These are phyloP conservation scores for Lasiurus borealis DNA, from an alignment of 2,113 vertebrate species.

Conservation along the genomic window DNA sequence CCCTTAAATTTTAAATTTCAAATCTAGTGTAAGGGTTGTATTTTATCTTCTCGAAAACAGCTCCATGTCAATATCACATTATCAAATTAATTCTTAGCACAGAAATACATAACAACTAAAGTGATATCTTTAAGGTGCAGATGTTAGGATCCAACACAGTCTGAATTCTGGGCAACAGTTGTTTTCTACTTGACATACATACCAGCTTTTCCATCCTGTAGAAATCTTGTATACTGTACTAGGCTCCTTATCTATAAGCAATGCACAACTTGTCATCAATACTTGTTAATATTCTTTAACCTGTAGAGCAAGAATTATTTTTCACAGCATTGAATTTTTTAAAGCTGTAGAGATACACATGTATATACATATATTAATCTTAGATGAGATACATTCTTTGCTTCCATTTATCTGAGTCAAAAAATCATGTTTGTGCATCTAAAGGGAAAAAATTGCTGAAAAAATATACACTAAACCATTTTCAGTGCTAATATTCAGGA, in stretches of 20 bases:
- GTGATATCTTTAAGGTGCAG: background rate
- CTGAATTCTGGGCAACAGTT: background rate
- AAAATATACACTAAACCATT: background rate
- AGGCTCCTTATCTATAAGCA: background rate
- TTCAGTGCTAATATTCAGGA: background rate
- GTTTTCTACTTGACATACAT: background rate
- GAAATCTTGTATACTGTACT: background rate
- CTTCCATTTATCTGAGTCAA: background rate
- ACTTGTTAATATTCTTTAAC: background rate
- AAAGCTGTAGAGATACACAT: background rate
- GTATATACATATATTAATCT: background rate
- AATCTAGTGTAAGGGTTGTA: background rate
- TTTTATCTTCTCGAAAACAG: slow-evolving; percentile 5
- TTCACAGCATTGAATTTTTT: background rate
- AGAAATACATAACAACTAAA: background rate
- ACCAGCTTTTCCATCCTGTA: background rate
- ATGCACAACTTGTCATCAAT: background rate
- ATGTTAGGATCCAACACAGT: background rate
- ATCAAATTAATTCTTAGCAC: background rate
- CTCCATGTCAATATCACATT: background rate
- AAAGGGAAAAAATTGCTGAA: background rate
- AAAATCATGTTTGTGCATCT: background rate
- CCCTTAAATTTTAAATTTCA: background rate
- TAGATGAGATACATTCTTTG: background rate
- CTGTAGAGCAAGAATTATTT: background rate